Base-by-base conservation (phyloP, 2,888 invertebrate genomes). In the Eubasilissa splendida region DNA sequence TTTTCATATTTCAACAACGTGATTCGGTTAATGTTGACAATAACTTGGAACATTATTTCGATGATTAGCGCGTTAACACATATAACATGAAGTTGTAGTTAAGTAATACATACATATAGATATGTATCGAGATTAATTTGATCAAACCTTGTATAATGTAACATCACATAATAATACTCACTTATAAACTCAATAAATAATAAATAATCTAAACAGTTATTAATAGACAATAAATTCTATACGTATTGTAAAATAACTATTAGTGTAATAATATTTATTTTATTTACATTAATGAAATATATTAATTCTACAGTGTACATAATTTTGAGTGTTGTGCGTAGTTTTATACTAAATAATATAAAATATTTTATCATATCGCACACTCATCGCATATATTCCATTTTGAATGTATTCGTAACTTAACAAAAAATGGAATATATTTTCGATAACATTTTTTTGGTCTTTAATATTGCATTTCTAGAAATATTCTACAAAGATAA, bases 401-500 rank as follows among this genome's bases (percentile, higher is more conserved):
- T 42, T 5, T 42, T 42, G 42, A 42, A 42, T 7, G 7, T 42
- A 0, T 42, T 42, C 42, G 7, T 7, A 42, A 42, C 42, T 42
- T 42, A 42, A 42, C 42, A 42, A 42, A 42, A 42, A 42, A 42
- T 42, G 42, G 42, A 42, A 42, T 42, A 58, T 58, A 58, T 58
- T n/a, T 9, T 3, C n/a, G 11, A 58, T n/a, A 58, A 11, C 11
- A 58, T 11, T 58, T 58, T 56, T 77, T 77, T 77, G 77, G 77
- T 77, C 77, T 68, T 76, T 77, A 77, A 70, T 77, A 77, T 77
- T 77, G 77, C 68, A 58, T 31, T 66, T 76, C 65, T 52, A 66
- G 8, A 42, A 66, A 12, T 12, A 66, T 31, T n/a, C 52, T 50
- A 52, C 50, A 11, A 52, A 42, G 50, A 10, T 52, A 66, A 66